Base-by-base conservation (phyloP, 2,113 vertebrate genomes). In the Elephantulus edwardii region DNA sequence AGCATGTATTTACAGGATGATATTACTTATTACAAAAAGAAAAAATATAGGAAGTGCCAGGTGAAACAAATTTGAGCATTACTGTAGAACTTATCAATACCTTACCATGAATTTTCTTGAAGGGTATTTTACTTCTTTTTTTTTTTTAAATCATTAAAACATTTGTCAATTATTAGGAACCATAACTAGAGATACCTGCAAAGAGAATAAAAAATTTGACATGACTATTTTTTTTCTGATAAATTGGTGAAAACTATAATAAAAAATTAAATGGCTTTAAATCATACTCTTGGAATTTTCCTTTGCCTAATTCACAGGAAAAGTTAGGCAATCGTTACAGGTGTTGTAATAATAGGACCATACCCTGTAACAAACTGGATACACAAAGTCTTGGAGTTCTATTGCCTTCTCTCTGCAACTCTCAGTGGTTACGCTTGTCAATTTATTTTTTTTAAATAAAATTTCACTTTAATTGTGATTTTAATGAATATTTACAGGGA, bases 1-100 rank as follows among this genome's bases (percentile, higher is more conserved):
- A 35, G 19, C 14, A 6, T 87, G 48, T 54, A 30, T 42, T 70
- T 85, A 50, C 64, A 77, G 35, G 48, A 79, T 72, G 22, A 28
- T n/a, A 42, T 33, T 40, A 91, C n/a, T 38, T 60, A n/a, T 62
- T 50, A 42, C 16, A 54, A 58, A 13, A 82, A 83, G 76, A 48
- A 82, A 56, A 54, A 3, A 54, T n/a, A 62, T 62, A 20, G 4
- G 20, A 19, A 72, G 14, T 48, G 62, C 20, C 26, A 35, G 26
- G 14, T 54, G 66, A 85, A 80, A 89, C 30, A 80, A 92, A 92
- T 83, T 11, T 38, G 79, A 83, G 68, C 4, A 56, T 86, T 35
- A 44, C 19, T 4, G 2, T 3, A 76, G 56, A 71, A 71, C 17
- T 54, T 58, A 17, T 4, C n/a, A 56, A 54, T 26, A 16, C 5